Percentiles rank a stretch among this genome's conserved stretches.
Conservation (phyloP, 2,113 vertebrate genomes). For the Urocynchramus pylzowi region DNA sequence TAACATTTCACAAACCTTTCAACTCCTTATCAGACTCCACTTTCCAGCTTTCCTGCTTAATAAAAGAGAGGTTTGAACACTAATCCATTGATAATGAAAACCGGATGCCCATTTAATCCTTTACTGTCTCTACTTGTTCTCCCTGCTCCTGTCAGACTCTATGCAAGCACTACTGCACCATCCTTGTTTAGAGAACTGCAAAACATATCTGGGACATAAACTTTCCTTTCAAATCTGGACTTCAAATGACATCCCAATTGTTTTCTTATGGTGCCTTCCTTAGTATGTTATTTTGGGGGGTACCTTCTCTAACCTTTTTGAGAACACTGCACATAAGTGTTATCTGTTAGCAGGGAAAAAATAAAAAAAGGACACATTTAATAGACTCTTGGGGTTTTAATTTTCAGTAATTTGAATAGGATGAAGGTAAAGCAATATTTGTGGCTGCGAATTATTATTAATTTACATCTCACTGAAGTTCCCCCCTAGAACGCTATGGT, state of each 20-base stretch:
- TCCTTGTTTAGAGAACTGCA: not conserved
- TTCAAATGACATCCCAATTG: not conserved
- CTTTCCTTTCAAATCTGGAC: not conserved
- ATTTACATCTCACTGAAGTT: slow-evolving; percentile 42
- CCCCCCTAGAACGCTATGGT: slow-evolving; percentile 14
- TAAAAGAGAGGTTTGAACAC: not conserved
- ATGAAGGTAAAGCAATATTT: not conserved
- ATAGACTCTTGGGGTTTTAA: not conserved
- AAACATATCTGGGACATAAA: not conserved
- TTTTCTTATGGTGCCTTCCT: not conserved
- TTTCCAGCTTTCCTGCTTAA: not conserved
- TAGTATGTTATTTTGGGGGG: not conserved
- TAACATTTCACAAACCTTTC: not conserved
- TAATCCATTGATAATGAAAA: not conserved
- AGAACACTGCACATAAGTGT: not conserved
- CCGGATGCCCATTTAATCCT: not conserved
- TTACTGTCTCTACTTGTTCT: not conserved
- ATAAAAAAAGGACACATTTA: not conserved
- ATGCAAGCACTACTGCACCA: not conserved
- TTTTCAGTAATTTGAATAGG: slow-evolving; percentile 22
- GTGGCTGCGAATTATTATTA: slow-evolving; percentile 47
- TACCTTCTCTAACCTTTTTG: not conserved
- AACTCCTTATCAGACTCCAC: not conserved
- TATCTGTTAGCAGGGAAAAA: not conserved
- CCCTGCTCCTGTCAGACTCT: not conserved